Base-by-base conservation (phyloP, 2,113 vertebrate species). In the Trichechus manatus region DNA sequence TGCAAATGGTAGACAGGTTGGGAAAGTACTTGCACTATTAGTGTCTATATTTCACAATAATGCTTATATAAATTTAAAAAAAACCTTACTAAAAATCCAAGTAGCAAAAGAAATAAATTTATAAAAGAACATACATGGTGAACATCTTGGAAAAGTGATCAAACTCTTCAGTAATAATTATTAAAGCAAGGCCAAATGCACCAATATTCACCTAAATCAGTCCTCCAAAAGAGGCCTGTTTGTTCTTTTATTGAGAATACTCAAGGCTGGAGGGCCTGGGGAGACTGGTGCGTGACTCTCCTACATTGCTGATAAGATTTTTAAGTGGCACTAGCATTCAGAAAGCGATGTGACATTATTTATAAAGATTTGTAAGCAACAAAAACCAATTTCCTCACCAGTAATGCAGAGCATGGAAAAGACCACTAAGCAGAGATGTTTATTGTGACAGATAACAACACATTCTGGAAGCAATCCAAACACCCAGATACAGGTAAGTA, bases 301-400 rank as follows among this genome's bases (percentile, higher is more conserved):
- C 74, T 79, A 3, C 17, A 86, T 7, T 36, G 25, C 10, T 50
- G 25, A 36, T 29, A 39, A 91, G 36, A 92, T 70, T 80, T 31
- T 56, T 66, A 22, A 80, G 23, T 63, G 7, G 22, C 36, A 39
- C 9, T 27, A 91, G 29, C 50, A 66, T 47, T 95, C 42, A 56
- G 64, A 96, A 95, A 96, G 70, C 33, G 72, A 91, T 19, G 15
- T 61, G 63, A 81, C 53, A 59, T 85, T 36, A 64, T 29, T 59
- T 68, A 81, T 77, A 72, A 85, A 81, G 68, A 84, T 85, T 9
- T 77, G 5, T 87, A 59, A 63, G 63, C 70, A 85, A 64, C 42
- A 92, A 31, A 33, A 31, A 77, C 36, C n/a, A 83, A 92, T 84
- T 95, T 72, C 75, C 88, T 93, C 8, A 2, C 77, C 88, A 29